These are phyloP conservation scores for Drosophila nr. medialis DNA, from an alignment of 2,888 invertebrate species.

Conservation along the genomic window DNA sequence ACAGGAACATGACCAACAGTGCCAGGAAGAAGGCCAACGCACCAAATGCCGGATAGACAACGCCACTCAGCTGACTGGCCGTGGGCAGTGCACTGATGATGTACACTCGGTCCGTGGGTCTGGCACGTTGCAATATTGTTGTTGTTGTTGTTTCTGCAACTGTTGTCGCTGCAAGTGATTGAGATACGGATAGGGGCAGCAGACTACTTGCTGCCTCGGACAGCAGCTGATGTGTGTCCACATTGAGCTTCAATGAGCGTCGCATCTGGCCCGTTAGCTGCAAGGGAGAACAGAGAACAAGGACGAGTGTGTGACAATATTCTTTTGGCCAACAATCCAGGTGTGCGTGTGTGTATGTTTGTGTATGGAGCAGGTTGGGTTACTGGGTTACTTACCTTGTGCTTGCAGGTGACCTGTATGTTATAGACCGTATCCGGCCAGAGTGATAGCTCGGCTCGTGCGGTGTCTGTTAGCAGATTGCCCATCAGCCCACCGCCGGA, in stretches of 20 bases:
- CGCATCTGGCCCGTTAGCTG: conserved; percentile 83
- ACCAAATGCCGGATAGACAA: conserved; percentile 72
- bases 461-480: conserved; percentile 84
- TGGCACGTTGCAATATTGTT: conserved; percentile 10
- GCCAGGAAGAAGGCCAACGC: conserved; percentile 70
- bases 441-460: conserved; percentile 83
- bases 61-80: conserved; percentile 66
- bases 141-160: conserved; percentile 4
- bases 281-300: conserved; percentile 17
- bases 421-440: conserved; percentile 85
- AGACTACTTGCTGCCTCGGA: conserved; percentile 30
- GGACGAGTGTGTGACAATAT: background rate
- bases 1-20: conserved; percentile 70
- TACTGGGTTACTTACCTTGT: conserved; percentile 80
- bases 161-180: conserved; percentile 12
- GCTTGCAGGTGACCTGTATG: conserved; percentile 84
- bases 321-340: background rate
- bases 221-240: conserved; percentile 80
- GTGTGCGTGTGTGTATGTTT: background rate
- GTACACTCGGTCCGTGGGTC: conserved; percentile 67
- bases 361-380: background rate
- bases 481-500: conserved; percentile 84
- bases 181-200: conserved; percentile 20
- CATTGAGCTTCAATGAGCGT: conserved; percentile 82
- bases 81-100: conserved; percentile 71